Evolutionary conservation across 2,113 vertebrate species (phyloP).

Genomic region (Otocyon megalotis): DNA sequence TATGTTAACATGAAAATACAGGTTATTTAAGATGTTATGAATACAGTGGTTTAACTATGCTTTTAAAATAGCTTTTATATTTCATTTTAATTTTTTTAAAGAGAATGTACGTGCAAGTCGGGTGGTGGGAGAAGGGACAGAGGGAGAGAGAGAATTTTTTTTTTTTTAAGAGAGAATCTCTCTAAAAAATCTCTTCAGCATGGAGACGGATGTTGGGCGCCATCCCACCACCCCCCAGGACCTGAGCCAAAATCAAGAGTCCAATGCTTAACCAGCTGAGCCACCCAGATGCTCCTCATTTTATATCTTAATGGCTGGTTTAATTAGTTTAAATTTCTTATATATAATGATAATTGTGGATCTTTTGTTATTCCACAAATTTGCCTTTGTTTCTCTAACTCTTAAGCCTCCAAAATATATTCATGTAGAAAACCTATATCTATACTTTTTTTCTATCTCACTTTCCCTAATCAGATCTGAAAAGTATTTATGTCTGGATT

Average conservation of each 20-base stretch:
- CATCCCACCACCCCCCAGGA: background rate
- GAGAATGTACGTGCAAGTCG: background rate
- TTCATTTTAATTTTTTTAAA: background rate
- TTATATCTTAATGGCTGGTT: background rate
- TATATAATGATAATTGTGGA: background rate
- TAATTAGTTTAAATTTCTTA: conserved; percentile 32
- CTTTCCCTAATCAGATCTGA: background rate
- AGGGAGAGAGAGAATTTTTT: background rate
- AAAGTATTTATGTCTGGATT: background rate
- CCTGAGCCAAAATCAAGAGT: background rate
- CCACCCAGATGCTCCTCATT: background rate
- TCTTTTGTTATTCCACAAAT: conserved; percentile 9
- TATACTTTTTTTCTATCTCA: background rate
- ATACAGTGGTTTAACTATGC: background rate
- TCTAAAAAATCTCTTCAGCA: too few species aligned
- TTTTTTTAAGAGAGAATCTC: background rate
- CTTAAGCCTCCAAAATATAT: background rate
- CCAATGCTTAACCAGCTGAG: background rate
- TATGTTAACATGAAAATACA: background rate
- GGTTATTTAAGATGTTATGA: background rate
- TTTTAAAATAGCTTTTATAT: background rate
- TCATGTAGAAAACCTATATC: background rate
- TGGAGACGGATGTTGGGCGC: background rate
- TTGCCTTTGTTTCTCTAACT: background rate
- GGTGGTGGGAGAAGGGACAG: background rate